Evolutionary conservation across 2,797 vertebrate species (phyloP).

Genomic region (Agapornis canus): DNA sequence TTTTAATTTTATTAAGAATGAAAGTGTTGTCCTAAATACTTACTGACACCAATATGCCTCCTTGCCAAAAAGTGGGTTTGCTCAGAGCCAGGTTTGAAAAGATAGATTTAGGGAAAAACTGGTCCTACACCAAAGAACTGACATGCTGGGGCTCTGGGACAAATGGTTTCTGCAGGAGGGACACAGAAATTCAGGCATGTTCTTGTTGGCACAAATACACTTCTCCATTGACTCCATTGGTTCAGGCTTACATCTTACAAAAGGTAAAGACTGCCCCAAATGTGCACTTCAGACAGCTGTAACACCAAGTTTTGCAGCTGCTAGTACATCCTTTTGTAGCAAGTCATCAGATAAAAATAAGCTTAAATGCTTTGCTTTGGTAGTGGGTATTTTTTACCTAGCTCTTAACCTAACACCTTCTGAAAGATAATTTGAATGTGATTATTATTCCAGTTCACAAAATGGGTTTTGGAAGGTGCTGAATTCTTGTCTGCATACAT

Average conservation of each 20-base stretch:
- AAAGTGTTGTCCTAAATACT: neutral
- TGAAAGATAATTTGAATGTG: neutral
- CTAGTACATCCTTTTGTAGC: neutral
- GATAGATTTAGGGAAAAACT: neutral
- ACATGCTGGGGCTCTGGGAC: neutral
- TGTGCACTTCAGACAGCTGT: neutral
- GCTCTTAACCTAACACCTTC: neutral
- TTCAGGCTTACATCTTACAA: neutral
- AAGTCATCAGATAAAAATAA: neutral
- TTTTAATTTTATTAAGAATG: neutral
- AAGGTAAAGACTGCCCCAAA: neutral
- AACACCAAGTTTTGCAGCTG: neutral
- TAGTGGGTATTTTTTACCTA: neutral
- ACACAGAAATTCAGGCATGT: neutral
- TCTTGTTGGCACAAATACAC: neutral
- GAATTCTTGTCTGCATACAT: neutral
- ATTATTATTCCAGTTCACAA: neutral
- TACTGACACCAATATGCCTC: neutral
- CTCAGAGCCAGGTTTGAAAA: neutral
- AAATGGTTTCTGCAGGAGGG: neutral
- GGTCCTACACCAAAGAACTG: neutral
- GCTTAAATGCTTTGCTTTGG: neutral
- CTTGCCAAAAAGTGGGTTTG: neutral
- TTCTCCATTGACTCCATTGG: neutral
- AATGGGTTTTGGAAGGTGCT: neutral